These are phyloP conservation scores for Lerista edwardsae DNA, from an alignment of 2,797 vertebrate species.

Conservation along the genomic window DNA sequence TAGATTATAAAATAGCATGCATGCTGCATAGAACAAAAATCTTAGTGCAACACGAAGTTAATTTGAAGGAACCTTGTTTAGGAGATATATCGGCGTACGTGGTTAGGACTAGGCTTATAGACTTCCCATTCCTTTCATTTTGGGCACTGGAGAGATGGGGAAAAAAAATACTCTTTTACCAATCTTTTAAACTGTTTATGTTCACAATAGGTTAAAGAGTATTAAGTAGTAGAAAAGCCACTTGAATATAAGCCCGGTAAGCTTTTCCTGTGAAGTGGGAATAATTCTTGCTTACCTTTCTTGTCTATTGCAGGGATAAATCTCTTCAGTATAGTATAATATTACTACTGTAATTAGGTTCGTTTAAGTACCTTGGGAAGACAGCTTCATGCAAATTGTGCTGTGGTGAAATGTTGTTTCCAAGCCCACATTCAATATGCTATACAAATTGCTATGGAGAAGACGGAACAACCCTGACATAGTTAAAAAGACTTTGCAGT, in stretches of 20 bases:
- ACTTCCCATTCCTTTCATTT: neutral
- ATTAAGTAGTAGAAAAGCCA: neutral
- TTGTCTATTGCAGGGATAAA: neutral
- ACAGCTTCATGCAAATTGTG: neutral
- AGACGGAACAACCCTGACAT: neutral
- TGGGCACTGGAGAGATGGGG: neutral
- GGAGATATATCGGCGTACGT: too few species aligned
- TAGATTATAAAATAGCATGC: too few species aligned
- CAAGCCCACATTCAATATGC: neutral
- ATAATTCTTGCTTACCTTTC: neutral
- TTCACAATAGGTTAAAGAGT: neutral
- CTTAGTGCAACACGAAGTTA: too few species aligned
- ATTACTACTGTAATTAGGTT: constrained; percentile 10
- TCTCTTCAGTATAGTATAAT: neutral
- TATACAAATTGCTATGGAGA: neutral
- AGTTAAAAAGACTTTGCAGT: constrained; percentile 3
- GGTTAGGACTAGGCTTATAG: neutral
- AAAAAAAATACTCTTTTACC: neutral
- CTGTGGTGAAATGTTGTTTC: constrained; percentile 2
- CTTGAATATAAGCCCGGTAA: neutral
- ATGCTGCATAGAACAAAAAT: too few species aligned
- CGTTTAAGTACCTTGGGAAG: neutral
- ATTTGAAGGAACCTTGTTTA: too few species aligned
- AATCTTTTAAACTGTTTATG: neutral
- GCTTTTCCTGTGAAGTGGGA: neutral